Base-by-base conservation (phyloP, 2,888 invertebrate species). In the Deroplatys truncata region DNA sequence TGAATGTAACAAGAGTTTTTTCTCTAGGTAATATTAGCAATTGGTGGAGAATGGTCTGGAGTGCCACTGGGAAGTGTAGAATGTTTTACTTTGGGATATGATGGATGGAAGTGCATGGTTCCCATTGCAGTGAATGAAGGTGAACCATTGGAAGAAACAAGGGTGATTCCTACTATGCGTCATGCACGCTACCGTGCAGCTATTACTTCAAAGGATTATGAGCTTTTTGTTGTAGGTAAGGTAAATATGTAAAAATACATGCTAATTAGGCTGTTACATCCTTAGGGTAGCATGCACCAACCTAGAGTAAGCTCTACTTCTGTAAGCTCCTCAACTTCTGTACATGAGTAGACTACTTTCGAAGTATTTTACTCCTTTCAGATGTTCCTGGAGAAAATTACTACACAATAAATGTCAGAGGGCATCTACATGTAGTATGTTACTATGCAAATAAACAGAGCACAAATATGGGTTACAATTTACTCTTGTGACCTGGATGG, bases 1-100 rank as follows among this genome's bases (percentile, higher is more conserved):
- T 35, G 8, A 35, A 35, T 35, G n/a, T n/a, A n/a, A n/a, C 35
- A 35, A 31, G 7, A 35, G 0, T 35, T 35, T 88, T 85, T 35
- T 49, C 35, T 10, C 31, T 86, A 92, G 93, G 92, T 92, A 83
- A 91, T 92, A 82, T 91, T 92, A 88, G 92, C 92, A 25, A 91
- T 92, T 88, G 92, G 92, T 56, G 93, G 93, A 15, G 92, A 92
- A 90, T 92, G 92, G 31, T 92, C 92, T 91, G 92, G 92, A 72
- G 91, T 92, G 88, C 91, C 92, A 88, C 90, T 92, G 88, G 91
- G 92, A 84, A 92, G 92, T 88, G 92, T 92, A 13, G 93, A 93
- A 86, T 93, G 93, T 88, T 92, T 92, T 90, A 92, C 92, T 90
- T 91, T 92, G 90, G 92, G 92, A 10, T 92, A 92, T 89, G 92